phyloP scores from a whole-genome alignment of 2,797 vertebrate genomes.

The Synanceia verrucosa region DNA sequence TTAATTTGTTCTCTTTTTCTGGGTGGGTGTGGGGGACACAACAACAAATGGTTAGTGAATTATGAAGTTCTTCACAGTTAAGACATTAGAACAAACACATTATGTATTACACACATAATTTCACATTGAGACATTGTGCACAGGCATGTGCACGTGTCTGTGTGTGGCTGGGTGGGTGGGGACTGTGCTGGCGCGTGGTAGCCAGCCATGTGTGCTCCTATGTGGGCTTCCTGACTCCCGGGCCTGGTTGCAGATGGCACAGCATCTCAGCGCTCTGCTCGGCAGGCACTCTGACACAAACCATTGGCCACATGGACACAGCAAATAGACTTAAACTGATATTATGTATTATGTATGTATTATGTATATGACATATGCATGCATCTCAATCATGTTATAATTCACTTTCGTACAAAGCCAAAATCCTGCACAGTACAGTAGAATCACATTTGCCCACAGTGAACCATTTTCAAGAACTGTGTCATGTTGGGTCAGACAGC shows the following conservation, averaged over 20 bases:
- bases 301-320: conserved; percentile 53
- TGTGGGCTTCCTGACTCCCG: conserved; percentile 84
- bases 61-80: neutral
- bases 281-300: conserved; percentile 70
- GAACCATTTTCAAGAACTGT: conserved; percentile 35
- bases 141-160: conserved; percentile 38
- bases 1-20: neutral
- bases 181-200: conserved; percentile 70
- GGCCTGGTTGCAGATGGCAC: conserved; percentile 82
- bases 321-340: conserved; percentile 16
- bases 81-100: neutral
- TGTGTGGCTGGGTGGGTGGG: conserved; percentile 50
- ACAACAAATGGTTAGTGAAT: conserved; percentile 2
- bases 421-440: neutral
- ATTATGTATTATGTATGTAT: neutral
- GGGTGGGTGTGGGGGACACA: neutral
- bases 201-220: conserved; percentile 81
- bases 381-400: neutral
- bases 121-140: neutral
- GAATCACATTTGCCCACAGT: conserved; percentile 7
- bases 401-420: neutral
- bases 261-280: conserved; percentile 72
- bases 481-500: conserved; percentile 51
- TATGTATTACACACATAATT: neutral
- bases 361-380: neutral